phyloP scores from a whole-genome alignment of 2,797 vertebrate genomes.

The Helicolenus hilgendorfi region DNA sequence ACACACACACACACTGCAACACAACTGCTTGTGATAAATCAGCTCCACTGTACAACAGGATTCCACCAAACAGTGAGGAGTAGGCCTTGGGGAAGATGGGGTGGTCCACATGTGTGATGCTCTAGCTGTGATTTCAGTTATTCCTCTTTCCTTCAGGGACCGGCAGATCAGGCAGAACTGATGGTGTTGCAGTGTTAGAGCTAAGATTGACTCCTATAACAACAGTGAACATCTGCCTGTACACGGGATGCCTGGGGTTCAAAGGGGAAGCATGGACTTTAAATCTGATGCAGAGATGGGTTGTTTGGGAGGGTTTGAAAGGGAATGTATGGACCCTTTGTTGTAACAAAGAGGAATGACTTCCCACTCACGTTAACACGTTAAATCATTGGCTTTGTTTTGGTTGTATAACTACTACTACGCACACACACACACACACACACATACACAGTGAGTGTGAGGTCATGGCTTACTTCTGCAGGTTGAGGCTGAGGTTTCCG shows the following conservation, averaged over 20 bases:
- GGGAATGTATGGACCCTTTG: neutral
- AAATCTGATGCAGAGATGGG: slow-evolving; percentile 29
- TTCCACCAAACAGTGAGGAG: slow-evolving; percentile 42
- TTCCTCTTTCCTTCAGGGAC: slow-evolving; percentile 49
- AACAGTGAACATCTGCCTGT: slow-evolving; percentile 74
- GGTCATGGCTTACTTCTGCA: slow-evolving; percentile 91
- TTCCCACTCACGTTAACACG: slow-evolving; percentile 12
- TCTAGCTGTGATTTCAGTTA: slow-evolving; percentile 45
- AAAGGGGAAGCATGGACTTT: slow-evolving; percentile 28
- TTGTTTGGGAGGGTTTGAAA: slow-evolving; percentile 34
- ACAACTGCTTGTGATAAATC: slow-evolving; percentile 68
- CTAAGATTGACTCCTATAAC: slow-evolving; percentile 64
- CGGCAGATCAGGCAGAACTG: slow-evolving; percentile 64
- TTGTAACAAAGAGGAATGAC: slow-evolving; percentile 41
- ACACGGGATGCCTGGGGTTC: slow-evolving; percentile 13
- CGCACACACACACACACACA: neutral
- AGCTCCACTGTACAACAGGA: slow-evolving; percentile 43
- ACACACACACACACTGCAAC: slow-evolving; percentile 11
- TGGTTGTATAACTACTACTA: neutral
- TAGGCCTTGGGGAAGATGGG: slow-evolving; percentile 43
- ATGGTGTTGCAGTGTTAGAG: slow-evolving; percentile 45
- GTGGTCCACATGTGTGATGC: slow-evolving; percentile 66
- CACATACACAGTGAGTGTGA: neutral
- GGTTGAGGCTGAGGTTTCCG: slow-evolving; percentile 94
- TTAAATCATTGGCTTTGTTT: slow-evolving; percentile 29